Evolutionary conservation across 1,140 invertebrate species (phyloP), one percentile per base, ranked within the genome.

Genomic region (Bathynomus jamesi): DNA sequence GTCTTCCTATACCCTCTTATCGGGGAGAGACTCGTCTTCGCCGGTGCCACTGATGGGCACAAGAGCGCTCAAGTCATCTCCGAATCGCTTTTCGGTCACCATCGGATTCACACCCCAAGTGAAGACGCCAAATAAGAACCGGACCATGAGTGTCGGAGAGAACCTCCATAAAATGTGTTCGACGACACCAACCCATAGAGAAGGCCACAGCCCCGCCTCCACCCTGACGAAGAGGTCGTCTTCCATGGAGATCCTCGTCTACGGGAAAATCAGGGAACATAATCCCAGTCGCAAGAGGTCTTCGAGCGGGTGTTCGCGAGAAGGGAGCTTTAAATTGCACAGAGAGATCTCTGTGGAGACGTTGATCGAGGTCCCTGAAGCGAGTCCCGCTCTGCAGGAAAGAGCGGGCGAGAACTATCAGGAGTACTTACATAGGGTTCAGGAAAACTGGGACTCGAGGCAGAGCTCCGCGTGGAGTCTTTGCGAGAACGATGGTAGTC

Each of bases 221-320:
- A 72, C 71, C 32, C 64, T 76, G 7, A 73, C 66, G 67, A 76
- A 76, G 28, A 69, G 75, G 17, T 76, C 75, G 13, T 73, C 75
- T 13, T 76, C 75, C 10, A 76, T 76, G 75, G 75, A 76, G 46
- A 76, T 76, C 68, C 67, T 76, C 25, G 72, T 76, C 0, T 76
- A 68, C 62, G 75, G 75, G 5, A 76, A 73, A 61, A 76, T 76
- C 29, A 70, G 75, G 32, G 75, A 76, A 61, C 75, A 76, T 28
- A 70, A 68, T 65, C 64, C 71, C 61, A 67, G 72, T 21, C 24
- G 21, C 25, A 46, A 64, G 25, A 68, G 61, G 31, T 67, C 71
- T 29, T 46, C 71, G 8, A 66, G 71, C 2, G 67, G 69, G 31
- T 71, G 40, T 67, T 76, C 75, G 31, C 71, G 75, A 28, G 75